Evolutionary conservation across 2,797 vertebrate species (phyloP).

Genomic region (Gymnocypris eckloni): DNA sequence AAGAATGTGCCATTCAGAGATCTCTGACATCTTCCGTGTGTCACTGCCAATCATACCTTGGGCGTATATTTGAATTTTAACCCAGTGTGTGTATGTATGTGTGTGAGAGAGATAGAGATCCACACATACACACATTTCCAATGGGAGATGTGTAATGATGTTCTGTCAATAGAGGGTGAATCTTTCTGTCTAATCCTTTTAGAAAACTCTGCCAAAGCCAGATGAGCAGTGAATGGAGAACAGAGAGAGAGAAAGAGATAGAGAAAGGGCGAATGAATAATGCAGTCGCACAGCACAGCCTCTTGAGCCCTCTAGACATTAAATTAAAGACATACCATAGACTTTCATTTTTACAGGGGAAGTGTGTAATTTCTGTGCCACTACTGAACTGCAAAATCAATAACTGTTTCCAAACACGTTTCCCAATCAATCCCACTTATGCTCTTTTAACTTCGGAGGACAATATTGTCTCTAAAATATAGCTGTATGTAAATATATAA

Average conservation of each 20-base stretch:
- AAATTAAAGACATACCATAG: conserved; percentile 8
- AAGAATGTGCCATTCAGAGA: background rate
- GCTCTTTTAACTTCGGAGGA: background rate
- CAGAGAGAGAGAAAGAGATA: conserved; percentile 11
- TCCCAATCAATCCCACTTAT: background rate
- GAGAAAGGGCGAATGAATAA: conserved; percentile 43
- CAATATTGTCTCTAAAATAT: background rate
- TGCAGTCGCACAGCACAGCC: conserved; percentile 47
- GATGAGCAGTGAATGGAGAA: background rate
- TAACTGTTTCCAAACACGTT: background rate
- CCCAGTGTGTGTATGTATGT: background rate
- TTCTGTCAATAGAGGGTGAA: conserved; percentile 58
- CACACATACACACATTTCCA: background rate
- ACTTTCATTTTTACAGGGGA: background rate
- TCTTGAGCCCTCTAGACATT: conserved; percentile 9
- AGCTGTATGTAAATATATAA: background rate
- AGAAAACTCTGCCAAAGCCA: conserved; percentile 65
- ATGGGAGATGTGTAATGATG: conserved; percentile 16
- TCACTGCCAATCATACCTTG: background rate
- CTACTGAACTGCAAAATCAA: background rate
- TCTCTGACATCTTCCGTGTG: conserved; percentile 1
- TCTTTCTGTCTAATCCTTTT: conserved; percentile 64
- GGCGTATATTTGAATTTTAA: conserved; percentile 15
- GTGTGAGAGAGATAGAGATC: background rate
- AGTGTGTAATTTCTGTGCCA: background rate